phyloP scores from a whole-genome alignment of 2,113 vertebrate species.

The Zosterops hypoxanthus region DNA sequence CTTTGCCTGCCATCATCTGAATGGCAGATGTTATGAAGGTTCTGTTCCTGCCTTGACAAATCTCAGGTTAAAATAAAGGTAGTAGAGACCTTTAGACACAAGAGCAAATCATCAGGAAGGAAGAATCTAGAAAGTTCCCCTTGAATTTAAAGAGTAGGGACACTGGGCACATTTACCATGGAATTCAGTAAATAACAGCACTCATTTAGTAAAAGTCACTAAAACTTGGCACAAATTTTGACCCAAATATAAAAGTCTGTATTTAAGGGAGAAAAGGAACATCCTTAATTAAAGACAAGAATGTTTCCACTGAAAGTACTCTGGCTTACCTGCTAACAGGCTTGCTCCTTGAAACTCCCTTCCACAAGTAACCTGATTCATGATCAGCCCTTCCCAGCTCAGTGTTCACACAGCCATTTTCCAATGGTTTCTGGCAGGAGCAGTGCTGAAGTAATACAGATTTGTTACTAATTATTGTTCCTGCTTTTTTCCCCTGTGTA shows the following conservation, averaged over 20 bases:
- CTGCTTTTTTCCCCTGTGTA: neutral
- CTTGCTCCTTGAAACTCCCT: neutral
- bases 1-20: constrained; percentile 8
- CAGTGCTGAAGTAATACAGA: neutral
- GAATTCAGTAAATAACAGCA: neutral
- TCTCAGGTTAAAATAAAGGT: constrained; percentile 47
- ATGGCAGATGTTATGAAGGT: neutral
- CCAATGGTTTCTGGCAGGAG: neutral
- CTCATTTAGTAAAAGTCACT: neutral
- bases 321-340: neutral
- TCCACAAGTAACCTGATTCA: neutral
- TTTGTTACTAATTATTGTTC: neutral
- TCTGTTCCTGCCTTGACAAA: constrained; percentile 3
- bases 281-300: neutral
- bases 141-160: neutral
- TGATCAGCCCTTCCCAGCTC: neutral
- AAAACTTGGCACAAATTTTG: neutral
- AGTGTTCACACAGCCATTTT: neutral
- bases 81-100: neutral
- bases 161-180: neutral
- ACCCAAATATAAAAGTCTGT: neutral
- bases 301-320: neutral
- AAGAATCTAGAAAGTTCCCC: neutral
- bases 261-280: neutral
- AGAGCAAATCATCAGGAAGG: neutral